phyloP scores from a whole-genome alignment of 2,888 invertebrate species.

The Parnassius glacialis region DNA sequence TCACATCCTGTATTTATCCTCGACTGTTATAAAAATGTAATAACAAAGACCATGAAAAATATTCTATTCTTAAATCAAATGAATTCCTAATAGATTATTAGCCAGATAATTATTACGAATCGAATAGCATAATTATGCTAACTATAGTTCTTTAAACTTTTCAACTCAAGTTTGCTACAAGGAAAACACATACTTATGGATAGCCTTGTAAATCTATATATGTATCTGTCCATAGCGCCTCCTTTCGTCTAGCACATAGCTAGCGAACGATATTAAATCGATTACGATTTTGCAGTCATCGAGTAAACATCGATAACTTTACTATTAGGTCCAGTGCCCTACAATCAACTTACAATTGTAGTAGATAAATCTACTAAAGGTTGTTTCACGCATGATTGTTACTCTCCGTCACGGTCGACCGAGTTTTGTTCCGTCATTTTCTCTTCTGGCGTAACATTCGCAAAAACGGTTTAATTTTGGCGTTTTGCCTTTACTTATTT shows the following conservation, averaged over 20 bases:
- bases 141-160: no score
- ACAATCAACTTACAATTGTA: conserved; percentile 30
- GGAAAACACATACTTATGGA: no score
- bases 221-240: not conserved
- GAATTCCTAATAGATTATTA: no score
- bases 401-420: conserved; percentile 56
- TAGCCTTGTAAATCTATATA: not conserved
- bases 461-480: conserved; percentile 10
- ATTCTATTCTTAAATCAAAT: no score
- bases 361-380: conserved; percentile 38
- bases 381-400: conserved; percentile 64
- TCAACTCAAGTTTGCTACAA: no score
- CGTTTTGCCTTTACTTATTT: not conserved
- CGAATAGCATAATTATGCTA: no score
- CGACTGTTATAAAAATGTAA: no score
- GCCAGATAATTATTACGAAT: no score
- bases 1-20: no score
- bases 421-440: conserved; percentile 56
- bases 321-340: conserved; percentile 28
- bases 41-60: no score
- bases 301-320: conserved; percentile 20
- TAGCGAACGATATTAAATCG: conserved; percentile 17
- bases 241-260: conserved; percentile 9
- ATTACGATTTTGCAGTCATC: conserved; percentile 24
- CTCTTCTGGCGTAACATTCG: conserved; percentile 33